Percentiles rank a stretch among this genome's conserved stretches.
These are phyloP conservation scores for Gymnoscopelus microlampas DNA, from an alignment of 2,797 vertebrate genomes.

Conservation along the genomic window DNA sequence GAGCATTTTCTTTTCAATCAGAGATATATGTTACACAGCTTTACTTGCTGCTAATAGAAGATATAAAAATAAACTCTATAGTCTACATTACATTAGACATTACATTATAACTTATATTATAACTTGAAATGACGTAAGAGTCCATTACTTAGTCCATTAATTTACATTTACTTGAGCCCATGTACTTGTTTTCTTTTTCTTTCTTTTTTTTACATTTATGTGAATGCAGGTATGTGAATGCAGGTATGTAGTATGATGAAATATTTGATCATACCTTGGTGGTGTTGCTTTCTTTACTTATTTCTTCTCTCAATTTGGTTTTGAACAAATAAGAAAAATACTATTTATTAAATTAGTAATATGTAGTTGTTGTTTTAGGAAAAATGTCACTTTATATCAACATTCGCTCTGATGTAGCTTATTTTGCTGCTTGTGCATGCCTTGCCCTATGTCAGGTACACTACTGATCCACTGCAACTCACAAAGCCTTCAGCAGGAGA, in stretches of 20 bases:
- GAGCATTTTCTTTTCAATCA: slow-evolving; percentile 5
- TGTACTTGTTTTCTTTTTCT: slow-evolving; percentile 29
- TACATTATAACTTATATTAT: too few relatives aligned
- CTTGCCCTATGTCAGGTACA: slow-evolving; percentile 16
- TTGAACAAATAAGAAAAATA: too few relatives aligned
- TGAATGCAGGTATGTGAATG: too few relatives aligned
- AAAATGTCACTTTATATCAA: neutral
- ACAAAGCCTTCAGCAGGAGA: neutral
- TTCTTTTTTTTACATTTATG: slow-evolving; percentile 18
- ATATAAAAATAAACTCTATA: slow-evolving; percentile 5
- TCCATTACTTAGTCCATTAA: neutral
- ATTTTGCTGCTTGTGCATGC: neutral
- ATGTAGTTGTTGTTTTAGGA: too few relatives aligned
- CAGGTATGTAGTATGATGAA: too few relatives aligned
- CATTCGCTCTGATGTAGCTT: neutral
- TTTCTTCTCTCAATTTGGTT: too few relatives aligned
- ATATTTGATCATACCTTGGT: too few relatives aligned
- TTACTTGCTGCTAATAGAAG: neutral
- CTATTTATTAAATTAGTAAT: too few relatives aligned
- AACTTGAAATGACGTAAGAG: too few relatives aligned
- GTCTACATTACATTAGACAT: neutral
- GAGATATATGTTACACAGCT: neutral
- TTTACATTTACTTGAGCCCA: slow-evolving; percentile 2
- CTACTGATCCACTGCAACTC: slow-evolving; percentile 11
- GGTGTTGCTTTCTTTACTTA: too few relatives aligned